Percentiles rank a stretch among this genome's conserved stretches.
Evolutionary conservation across 2,113 vertebrate species (phyloP).

Genomic region (Mesocricetus auratus): DNA sequence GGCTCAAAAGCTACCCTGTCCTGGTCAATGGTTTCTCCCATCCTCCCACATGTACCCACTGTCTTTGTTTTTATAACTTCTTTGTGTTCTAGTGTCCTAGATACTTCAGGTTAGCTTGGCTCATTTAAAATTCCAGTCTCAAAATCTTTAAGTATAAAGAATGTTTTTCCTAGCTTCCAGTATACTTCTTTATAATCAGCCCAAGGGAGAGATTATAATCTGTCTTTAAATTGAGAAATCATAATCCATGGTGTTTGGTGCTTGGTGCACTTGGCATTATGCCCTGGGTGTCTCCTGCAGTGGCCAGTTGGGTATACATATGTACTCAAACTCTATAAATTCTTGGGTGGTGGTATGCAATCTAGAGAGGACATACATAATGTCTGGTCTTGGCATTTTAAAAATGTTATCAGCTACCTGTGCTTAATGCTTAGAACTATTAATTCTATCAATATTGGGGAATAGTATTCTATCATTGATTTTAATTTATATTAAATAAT

Average conservation of each 20-base stretch:
- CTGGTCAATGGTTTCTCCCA: not conserved
- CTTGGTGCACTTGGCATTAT: not conserved
- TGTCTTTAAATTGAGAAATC: not conserved
- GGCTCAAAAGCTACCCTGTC: not conserved
- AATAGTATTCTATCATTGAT: not conserved
- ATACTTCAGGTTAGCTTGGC: not conserved
- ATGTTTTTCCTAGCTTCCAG: not conserved
- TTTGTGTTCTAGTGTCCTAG: not conserved
- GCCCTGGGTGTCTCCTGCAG: not conserved
- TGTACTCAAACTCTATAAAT: not conserved
- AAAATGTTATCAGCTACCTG: not conserved
- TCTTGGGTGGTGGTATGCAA: not conserved
- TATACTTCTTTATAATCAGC: not conserved
- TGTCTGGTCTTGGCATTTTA: not conserved
- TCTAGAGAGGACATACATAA: not conserved
- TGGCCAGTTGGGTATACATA: not conserved
- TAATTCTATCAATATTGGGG: not conserved
- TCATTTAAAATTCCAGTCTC: constrained; percentile 3
- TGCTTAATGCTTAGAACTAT: not conserved
- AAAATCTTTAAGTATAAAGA: not conserved
- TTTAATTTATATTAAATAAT: not conserved
- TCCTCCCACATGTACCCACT: no score
- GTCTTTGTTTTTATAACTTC: not conserved
- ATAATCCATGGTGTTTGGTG: not conserved
- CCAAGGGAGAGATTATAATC: not conserved